Base-by-base conservation (phyloP, 2,113 vertebrate genomes). In the Panurus biarmicus region DNA sequence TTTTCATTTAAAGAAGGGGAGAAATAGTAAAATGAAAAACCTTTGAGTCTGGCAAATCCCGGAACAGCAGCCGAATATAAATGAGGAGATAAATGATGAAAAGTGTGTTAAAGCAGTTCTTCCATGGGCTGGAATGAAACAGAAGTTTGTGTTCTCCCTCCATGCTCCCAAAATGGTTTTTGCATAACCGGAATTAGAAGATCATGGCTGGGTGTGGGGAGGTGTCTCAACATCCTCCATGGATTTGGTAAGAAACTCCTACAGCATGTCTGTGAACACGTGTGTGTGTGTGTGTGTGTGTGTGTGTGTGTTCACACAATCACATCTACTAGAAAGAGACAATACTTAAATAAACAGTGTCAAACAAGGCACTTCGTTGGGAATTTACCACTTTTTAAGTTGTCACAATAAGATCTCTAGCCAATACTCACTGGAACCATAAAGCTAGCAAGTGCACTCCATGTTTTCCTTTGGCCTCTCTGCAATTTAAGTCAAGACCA, bases 11-110 rank as follows among this genome's bases (percentile, higher is more conserved):
- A 66, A 62, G 25, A 85, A 84, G 65, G 24, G 66, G 48, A 85
- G 29, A n/a, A 81, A 89, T 7, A 81, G 33, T 35, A 78, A 92
- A 91, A 87, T 57, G 51, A 91, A 81, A 92, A 89, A 33, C 44
- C 80, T 89, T 84, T n/a, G 51, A 84, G 53, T 45, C 56, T 72
- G 36, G 57, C n/a, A 95, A 89, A 78, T 89, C 86, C 61, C 42
- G 14, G 53, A 58, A 64, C 7, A 87, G 73, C 61, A 89, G 58
- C 42, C 42, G 70, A 87, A 82, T 85, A 67, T 35, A 92, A 92
- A 72, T 25, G 45, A 76, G 80, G n/a, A 72, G 89, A 94, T 57
- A 82, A 81, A 69, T 16, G 77, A 92, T 24, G 33, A 85, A 36
- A 77, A 82, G n/a, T 50, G 42, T 40, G 57, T 23, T 87, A 62